Evolutionary conservation across 2,113 vertebrate genomes (phyloP).

Genomic region (Corydoras maculifer): DNA sequence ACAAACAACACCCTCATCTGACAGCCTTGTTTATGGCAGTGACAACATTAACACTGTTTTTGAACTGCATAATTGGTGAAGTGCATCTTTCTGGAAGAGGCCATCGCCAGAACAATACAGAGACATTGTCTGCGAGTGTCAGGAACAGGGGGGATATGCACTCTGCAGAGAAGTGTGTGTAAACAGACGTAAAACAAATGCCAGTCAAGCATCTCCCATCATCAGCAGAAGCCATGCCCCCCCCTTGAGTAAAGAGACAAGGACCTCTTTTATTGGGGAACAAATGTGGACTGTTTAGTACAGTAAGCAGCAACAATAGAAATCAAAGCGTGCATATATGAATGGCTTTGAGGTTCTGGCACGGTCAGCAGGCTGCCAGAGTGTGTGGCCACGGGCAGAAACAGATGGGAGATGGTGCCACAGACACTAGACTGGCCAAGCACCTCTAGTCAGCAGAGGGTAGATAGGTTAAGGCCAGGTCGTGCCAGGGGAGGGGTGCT

Average conservation of each 20-base stretch:
- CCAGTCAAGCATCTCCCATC: conserved; percentile 25
- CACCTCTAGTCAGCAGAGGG: conserved; percentile 50
- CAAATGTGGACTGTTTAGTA: conserved; percentile 52
- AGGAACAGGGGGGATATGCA: conserved; percentile 20
- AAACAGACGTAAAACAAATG: conserved; percentile 45
- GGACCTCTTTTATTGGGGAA: conserved; percentile 50
- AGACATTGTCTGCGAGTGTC: conserved; percentile 38
- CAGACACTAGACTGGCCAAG: conserved; percentile 46
- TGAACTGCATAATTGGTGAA: conserved; percentile 35
- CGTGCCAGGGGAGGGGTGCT: conserved; percentile 33
- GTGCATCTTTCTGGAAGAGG: conserved; percentile 38
- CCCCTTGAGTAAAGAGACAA: conserved; percentile 50
- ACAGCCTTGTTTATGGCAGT: conserved; percentile 32
- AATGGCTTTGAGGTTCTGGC: conserved; percentile 59
- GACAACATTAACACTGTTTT: conserved; percentile 31
- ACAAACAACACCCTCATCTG: conserved; percentile 32
- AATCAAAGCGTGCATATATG: conserved; percentile 44
- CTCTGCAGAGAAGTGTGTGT: conserved; percentile 37
- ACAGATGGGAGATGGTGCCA: conserved; percentile 61
- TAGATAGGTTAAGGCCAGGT: conserved; percentile 52
- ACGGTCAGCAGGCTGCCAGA: conserved; percentile 52
- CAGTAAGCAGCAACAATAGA: conserved; percentile 51
- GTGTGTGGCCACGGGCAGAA: conserved; percentile 52
- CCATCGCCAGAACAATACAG: conserved; percentile 35
- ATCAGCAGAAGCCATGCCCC: conserved; percentile 33